Base-by-base conservation (phyloP, 2,113 vertebrate species). In the Carettochelys insculpta region DNA sequence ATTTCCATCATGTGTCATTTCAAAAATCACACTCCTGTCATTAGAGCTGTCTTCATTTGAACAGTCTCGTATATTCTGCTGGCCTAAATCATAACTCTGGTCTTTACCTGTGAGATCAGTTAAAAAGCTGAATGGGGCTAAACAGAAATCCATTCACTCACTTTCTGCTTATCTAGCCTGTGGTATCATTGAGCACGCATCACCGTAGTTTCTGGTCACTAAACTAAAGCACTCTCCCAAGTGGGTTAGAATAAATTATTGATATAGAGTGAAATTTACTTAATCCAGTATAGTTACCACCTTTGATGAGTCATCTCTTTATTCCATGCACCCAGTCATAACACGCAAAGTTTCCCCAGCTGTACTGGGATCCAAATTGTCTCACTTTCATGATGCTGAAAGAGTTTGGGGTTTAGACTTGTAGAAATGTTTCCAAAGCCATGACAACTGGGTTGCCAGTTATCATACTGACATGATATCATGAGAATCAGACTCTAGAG, bases 1-100 rank as follows among this genome's bases (percentile, higher is more conserved):
- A 90, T 93, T 95, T 95, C 92, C 87, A 93, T 90, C 81, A 82
- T 87, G 85, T 58, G 92, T 95, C 88, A 92, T 92, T 90, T 93
- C 78, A 91, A 90, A 65, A 81, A 95, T 84, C 88, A 47, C 80
- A 78, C 56, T 92, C 76, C 82, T 78, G 92, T 89, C 88, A 92
- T 89, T 4, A 52, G 53, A 75, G 52, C 80, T 7, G 0, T 81
- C 94, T 82, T 83, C 89, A 94, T 95, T 82, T 90, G 91, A 79
- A 61, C n/a, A 54, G 45, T 92, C 91, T 89, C 87, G 80, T 76
- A 80, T 53, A 20, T 86, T 51, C 0, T 1, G 76, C 91, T 92
- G 85, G 78, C 92, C 87, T 93, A 85, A 87, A 94, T 95, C 48
- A 91, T 93, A 95, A 92, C 51, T 92, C 85, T 77, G 38, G 38